These are phyloP conservation scores for Habrosyne pyritoides DNA, from an alignment of 2,888 invertebrate genomes.

Conservation along the genomic window DNA sequence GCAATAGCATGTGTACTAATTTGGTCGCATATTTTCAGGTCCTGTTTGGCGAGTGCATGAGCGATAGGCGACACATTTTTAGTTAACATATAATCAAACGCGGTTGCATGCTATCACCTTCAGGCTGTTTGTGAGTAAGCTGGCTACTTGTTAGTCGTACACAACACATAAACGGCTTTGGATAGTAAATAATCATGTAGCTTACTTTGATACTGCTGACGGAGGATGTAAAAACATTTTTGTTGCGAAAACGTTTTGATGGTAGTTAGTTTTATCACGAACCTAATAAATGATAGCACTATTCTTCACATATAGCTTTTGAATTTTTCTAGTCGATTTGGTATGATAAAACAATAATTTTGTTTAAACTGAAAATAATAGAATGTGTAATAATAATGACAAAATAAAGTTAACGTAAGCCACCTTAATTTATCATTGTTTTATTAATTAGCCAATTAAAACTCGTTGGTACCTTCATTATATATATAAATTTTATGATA, in stretches of 20 bases:
- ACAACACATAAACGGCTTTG: conserved; percentile 59
- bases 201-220: conserved; percentile 62
- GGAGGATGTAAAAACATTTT: conserved; percentile 23
- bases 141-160: conserved; percentile 69
- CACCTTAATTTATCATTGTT: too few species aligned
- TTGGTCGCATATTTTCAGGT: conserved; percentile 22
- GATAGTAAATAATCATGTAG: conserved; percentile 44
- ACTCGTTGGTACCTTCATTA: too few species aligned
- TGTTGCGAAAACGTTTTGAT: conserved; percentile 14
- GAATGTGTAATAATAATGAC: too few species aligned
- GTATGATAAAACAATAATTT: too few species aligned
- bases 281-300: background rate
- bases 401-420: too few species aligned
- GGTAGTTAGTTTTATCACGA: conserved; percentile 6
- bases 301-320: background rate
- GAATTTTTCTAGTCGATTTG: too few species aligned
- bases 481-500: too few species aligned
- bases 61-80: conserved; percentile 48
- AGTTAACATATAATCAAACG: conserved; percentile 41
- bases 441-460: too few species aligned
- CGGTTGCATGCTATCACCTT: conserved; percentile 65
- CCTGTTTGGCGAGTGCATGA: conserved; percentile 33
- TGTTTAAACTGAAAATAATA: too few species aligned
- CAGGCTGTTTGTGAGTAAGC: conserved; percentile 72
- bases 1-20: conserved; percentile 53